A percentile compares a stretch with the other conserved stretches of the same genome.
Conservation (phyloP, 2,797 vertebrate genomes). For the Holocentrus rufus region DNA sequence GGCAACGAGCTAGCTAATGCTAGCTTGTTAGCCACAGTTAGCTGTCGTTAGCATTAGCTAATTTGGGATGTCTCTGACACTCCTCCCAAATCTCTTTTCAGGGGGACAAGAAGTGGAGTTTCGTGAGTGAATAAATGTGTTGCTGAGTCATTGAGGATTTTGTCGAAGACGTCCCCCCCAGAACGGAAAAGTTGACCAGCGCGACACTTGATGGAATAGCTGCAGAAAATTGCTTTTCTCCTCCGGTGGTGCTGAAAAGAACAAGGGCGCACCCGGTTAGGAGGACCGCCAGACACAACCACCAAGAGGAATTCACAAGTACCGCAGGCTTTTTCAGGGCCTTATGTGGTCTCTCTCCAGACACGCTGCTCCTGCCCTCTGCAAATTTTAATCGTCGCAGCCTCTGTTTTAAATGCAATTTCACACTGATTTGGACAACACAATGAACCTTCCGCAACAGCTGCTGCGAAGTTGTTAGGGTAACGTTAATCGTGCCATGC, state of each 20-base stretch:
- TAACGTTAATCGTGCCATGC: conserved; percentile 63
- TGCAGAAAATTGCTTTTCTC: conserved; percentile 66
- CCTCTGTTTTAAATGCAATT: conserved; percentile 21
- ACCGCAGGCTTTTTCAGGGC: conserved; percentile 65
- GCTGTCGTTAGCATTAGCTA: conserved; percentile 71
- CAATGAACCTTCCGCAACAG: conserved; percentile 67
- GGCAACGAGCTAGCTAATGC: conserved; percentile 56
- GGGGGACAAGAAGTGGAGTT: conserved; percentile 75
- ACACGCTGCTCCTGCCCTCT: conserved; percentile 1
- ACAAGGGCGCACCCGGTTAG: conserved; percentile 78
- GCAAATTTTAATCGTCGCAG: conserved; percentile 14
- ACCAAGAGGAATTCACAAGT: conserved; percentile 69
- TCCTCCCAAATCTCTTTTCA: conserved; percentile 79
- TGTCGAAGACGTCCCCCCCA: conserved; percentile 24
- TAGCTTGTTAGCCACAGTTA: conserved; percentile 67
- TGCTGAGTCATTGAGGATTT: conserved; percentile 60
- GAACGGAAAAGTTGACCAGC: conserved; percentile 44
- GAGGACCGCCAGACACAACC: conserved; percentile 68
- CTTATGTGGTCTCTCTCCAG: conserved; percentile 21
- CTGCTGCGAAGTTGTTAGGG: conserved; percentile 65
- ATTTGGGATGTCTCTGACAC: conserved; percentile 79
- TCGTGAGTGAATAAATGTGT: conserved; percentile 61
- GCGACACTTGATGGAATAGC: conserved; percentile 66
- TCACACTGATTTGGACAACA: conserved; percentile 41
- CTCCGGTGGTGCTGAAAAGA: conserved; percentile 67